Evolutionary conservation across 2,113 vertebrate species (phyloP).

Genomic region (Arenaria interpres): DNA sequence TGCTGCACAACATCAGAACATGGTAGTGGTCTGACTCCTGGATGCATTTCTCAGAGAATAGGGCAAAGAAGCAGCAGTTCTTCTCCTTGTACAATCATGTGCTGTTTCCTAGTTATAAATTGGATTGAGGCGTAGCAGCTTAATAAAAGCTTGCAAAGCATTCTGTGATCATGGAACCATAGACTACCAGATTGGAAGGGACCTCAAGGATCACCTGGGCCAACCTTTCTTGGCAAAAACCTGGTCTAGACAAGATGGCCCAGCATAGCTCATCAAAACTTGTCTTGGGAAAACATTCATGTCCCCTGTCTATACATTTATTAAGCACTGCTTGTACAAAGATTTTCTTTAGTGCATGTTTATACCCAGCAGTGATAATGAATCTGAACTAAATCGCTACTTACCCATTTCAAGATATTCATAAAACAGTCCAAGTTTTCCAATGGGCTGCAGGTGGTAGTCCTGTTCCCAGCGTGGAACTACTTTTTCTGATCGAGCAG

Average conservation of each 20-base stretch:
- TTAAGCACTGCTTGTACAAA: background rate
- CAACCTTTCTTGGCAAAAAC: no score
- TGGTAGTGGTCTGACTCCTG: background rate
- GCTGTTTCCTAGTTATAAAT: background rate
- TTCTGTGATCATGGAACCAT: background rate
- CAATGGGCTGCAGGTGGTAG: conserved; percentile 83
- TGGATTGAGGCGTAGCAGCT: background rate
- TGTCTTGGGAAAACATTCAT: background rate
- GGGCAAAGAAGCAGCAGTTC: background rate
- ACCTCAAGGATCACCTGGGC: no score
- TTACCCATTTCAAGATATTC: conserved; percentile 98
- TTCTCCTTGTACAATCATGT: background rate
- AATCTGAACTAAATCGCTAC: conserved; percentile 7
- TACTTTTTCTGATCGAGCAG: conserved; percentile 71
- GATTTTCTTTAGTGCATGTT: background rate
- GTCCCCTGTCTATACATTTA: background rate
- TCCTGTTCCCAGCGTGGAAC: conserved; percentile 92
- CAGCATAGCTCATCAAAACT: background rate
- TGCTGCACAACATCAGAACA: background rate
- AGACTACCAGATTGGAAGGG: no score
- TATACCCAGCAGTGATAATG: background rate
- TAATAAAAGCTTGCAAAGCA: background rate
- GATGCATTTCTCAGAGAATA: background rate
- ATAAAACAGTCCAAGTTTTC: conserved; percentile 89
- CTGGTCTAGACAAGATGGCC: no score